These are phyloP conservation scores for Palaemon carinicauda DNA, from an alignment of 1,140 invertebrate species.

Conservation along the genomic window DNA sequence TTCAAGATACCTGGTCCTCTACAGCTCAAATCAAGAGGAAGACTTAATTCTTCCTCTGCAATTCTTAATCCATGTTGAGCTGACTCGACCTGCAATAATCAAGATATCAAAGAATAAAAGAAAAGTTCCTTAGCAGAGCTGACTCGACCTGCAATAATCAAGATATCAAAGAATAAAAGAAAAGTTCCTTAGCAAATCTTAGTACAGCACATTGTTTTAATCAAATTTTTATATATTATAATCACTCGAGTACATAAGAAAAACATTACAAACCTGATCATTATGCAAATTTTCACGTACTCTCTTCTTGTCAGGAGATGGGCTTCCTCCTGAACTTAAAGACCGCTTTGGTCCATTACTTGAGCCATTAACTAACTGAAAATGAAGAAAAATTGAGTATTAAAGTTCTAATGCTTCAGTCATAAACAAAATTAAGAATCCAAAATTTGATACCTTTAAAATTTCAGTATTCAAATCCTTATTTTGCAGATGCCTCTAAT, in stretches of 20 bases:
- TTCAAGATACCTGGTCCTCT: not conserved
- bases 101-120: not conserved
- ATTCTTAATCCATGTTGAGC: not conserved
- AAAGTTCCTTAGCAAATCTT: too few relatives aligned
- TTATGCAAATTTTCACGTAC: not conserved
- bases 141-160: not conserved
- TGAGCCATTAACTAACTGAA: constrained; percentile 26
- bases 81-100: not conserved
- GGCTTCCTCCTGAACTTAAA: not conserved
- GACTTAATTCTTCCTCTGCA: not conserved
- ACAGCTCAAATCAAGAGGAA: constrained; percentile 27
- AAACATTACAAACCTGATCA: constrained; percentile 13
- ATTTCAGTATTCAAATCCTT: too few relatives aligned
- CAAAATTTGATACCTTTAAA: too few relatives aligned
- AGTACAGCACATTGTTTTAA: too few relatives aligned
- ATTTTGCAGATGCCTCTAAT: too few relatives aligned
- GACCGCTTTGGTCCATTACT: not conserved
- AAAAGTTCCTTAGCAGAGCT: not conserved
- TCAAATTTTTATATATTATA: too few relatives aligned
- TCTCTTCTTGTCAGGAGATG: constrained; percentile 32
- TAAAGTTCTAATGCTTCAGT: not conserved
- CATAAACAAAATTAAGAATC: too few relatives aligned
- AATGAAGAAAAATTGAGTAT: not conserved
- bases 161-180: not conserved
- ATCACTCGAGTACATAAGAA: not conserved